Evolutionary conservation across 2,888 invertebrate genomes (phyloP).

Genomic region (Drosophila colorata): DNA sequence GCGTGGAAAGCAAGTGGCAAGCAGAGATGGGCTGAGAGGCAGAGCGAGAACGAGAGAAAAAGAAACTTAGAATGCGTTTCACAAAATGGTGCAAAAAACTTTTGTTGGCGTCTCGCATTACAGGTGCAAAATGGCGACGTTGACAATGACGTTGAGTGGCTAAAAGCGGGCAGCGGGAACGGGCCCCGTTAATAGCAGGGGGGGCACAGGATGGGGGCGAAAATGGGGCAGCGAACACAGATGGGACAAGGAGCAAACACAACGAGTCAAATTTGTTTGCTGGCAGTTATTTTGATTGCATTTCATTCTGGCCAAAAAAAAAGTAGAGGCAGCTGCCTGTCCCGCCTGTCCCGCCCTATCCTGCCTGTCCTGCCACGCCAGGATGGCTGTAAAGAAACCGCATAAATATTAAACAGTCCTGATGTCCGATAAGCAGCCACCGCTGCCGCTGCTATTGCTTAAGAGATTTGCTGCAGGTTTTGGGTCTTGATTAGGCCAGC

Average conservation of each 20-base stretch:
- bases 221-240: slow-evolving; percentile 4
- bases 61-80: slow-evolving; percentile 49
- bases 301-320: slow-evolving; percentile 24
- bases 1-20: slow-evolving; percentile 1
- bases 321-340: background rate
- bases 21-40: background rate
- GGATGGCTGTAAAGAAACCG: slow-evolving; percentile 24
- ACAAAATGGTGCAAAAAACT: slow-evolving; percentile 61
- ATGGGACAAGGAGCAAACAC: slow-evolving; percentile 23
- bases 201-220: too few species aligned
- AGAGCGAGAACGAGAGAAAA: slow-evolving; percentile 7
- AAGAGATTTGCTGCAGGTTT: slow-evolving; percentile 43
- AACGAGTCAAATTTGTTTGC: slow-evolving; percentile 46
- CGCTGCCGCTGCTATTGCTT: slow-evolving; percentile 6
- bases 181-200: background rate
- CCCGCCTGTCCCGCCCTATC: background rate
- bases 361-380: background rate
- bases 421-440: slow-evolving; percentile 53
- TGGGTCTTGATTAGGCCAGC: slow-evolving; percentile 54
- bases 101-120: slow-evolving; percentile 66
- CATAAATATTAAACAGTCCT: slow-evolving; percentile 58
- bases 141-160: slow-evolving; percentile 28
- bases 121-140: slow-evolving; percentile 56
- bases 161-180: background rate
- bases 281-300: slow-evolving; percentile 64